Evolutionary conservation across 2,888 invertebrate genomes (phyloP).

Genomic region (Pterobdella sp.): DNA sequence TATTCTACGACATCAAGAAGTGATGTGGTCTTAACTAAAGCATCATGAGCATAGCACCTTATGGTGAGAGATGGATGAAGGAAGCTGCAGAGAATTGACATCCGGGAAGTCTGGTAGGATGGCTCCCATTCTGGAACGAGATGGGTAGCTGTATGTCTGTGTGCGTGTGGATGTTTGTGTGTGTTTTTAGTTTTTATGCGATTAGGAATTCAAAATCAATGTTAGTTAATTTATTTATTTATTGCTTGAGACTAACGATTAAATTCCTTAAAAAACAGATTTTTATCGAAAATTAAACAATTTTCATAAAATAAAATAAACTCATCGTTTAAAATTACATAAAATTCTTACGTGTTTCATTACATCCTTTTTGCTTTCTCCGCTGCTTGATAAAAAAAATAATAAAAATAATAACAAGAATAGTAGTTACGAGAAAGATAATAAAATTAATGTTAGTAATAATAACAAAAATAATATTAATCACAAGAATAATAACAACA

Average conservation of each 20-base stretch:
- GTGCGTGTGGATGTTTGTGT: background rate
- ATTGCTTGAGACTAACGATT: no score
- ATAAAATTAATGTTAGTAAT: no score
- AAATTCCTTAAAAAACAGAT: no score
- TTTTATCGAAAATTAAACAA: no score
- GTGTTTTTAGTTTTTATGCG: no score
- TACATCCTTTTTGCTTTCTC: conserved; percentile 45
- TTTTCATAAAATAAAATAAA: background rate
- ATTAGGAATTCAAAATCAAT: no score
- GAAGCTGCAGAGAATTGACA: conserved; percentile 49
- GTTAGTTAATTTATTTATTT: no score
- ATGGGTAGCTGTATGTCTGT: conserved; percentile 46
- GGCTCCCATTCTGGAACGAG: conserved; percentile 50
- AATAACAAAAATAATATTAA: no score
- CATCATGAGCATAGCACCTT: conserved; percentile 42
- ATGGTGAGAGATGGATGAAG: conserved; percentile 44
- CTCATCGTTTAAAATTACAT: background rate
- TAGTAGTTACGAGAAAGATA: background rate
- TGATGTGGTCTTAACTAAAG: background rate
- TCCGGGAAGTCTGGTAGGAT: conserved; percentile 52
- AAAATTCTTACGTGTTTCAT: conserved; percentile 43
- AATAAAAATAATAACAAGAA: background rate
- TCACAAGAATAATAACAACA: no score
- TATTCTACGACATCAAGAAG: no score
- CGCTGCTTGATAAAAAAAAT: conserved; percentile 39